Base-by-base conservation (phyloP, 2,113 vertebrate species). In the Astur gentilis region DNA sequence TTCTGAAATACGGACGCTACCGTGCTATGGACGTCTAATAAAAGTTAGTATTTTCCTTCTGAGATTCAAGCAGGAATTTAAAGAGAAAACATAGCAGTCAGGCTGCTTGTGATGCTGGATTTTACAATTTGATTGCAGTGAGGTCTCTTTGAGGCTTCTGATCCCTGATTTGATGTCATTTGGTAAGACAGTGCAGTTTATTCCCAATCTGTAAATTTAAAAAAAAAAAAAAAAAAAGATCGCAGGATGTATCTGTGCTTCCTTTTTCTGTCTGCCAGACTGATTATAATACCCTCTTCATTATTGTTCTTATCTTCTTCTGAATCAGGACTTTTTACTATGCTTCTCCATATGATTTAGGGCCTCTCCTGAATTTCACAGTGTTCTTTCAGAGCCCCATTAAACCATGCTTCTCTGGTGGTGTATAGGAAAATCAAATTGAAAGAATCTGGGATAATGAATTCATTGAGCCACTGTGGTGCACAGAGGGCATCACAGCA, bases 111-210 rank as follows among this genome's bases (percentile, higher is more conserved):
- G 36, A 2, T 26, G 67, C 32, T 84, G 83, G 58, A 3, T 50
- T 79, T 83, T 17, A 31, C 45, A 2, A 1, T 16, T 13, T 8
- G 67, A 6, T 31, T 18, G 65, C 12, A 44, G 54, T 0, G 0
- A 57, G 40, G 47, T 8, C 25, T 69, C 22, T 54, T 36, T 10
- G 69, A 50, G 32, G 44, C 34, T 82, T 18, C 57, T 50, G 32
- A 3, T 27, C 27, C 36, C 17, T 11, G 19, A 4, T 21, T 47
- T 0, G 1, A 4, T 32, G n/a, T 38, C 2, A 9, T 55, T 44
- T 22, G 78, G 47, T 50, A 75, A 71, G 34, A n/a, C 7, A 2
- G 19, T 9, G 12, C 3, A 5, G 21, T 47, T 84, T 31, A 31
- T 83, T 75, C 62, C 45, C 4, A 3, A 38, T 21, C 25, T 38